Evolutionary conservation across 2,888 invertebrate species (phyloP).

Genomic region (Ectropis crepuscularia): DNA sequence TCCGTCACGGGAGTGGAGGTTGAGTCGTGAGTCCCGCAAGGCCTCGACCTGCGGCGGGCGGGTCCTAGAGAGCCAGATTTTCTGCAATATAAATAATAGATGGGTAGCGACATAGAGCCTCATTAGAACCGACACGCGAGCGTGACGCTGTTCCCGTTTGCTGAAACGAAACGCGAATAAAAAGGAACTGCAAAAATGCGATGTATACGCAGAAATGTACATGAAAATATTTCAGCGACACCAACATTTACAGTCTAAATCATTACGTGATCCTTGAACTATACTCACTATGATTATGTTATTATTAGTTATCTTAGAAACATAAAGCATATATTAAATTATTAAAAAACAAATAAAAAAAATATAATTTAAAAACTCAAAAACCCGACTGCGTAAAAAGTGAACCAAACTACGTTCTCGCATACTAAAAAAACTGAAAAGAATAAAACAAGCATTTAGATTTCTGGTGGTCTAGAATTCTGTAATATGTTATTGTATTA

Average conservation of each 20-base stretch:
- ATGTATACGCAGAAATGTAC: background rate
- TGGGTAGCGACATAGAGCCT: conserved; percentile 45
- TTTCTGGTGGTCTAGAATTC: too few species aligned
- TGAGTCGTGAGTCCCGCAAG: conserved; percentile 34
- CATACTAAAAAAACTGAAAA: too few species aligned
- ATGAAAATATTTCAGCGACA: background rate
- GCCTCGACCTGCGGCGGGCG: conserved; percentile 27
- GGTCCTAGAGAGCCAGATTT: conserved; percentile 46
- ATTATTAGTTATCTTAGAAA: too few species aligned
- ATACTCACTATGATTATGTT: too few species aligned
- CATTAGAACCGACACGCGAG: conserved; percentile 45
- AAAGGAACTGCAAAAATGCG: conserved; percentile 11
- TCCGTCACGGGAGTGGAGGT: conserved; percentile 34
- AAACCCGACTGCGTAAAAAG: too few species aligned
- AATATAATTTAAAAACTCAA: too few species aligned
- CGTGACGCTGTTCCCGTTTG: conserved; percentile 36
- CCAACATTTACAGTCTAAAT: background rate
- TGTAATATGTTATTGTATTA: too few species aligned
- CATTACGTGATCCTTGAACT: background rate
- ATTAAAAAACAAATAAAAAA: too few species aligned
- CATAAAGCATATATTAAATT: too few species aligned
- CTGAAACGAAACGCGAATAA: conserved; percentile 10
- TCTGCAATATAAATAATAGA: conserved; percentile 54
- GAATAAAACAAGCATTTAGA: too few species aligned
- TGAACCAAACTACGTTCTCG: too few species aligned